Conservation (phyloP, 2,888 invertebrate species). For the Drosophila subsilvestris region DNA sequence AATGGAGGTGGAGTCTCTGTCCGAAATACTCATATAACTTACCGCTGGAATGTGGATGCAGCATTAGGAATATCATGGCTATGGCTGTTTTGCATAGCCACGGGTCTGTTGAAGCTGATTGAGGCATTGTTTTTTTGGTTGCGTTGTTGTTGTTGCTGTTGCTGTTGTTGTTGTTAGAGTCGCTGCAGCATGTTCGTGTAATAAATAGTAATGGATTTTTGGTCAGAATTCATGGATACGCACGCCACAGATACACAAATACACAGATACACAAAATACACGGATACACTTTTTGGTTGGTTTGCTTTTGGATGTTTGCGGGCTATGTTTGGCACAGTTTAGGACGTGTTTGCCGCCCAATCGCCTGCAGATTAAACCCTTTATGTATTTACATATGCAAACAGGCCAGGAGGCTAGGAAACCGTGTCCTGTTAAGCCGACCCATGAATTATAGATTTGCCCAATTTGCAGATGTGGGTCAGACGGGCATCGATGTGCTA, state of each 20-base stretch:
- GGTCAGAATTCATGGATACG: background rate
- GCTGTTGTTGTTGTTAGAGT: constrained; percentile 12
- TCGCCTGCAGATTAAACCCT: constrained; percentile 35
- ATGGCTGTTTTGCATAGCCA: constrained; percentile 59
- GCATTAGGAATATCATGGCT: constrained; percentile 56
- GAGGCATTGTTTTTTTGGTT: constrained; percentile 53
- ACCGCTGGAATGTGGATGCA: constrained; percentile 59
- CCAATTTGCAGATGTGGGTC: constrained; percentile 41
- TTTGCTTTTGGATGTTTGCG: constrained; percentile 11
- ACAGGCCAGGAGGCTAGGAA: constrained; percentile 9
- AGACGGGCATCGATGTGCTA: constrained; percentile 27
- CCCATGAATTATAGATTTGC: constrained; percentile 45
- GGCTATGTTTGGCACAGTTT: constrained; percentile 48
- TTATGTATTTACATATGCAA: constrained; percentile 47
- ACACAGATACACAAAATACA: constrained; percentile 3
- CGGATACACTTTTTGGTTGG: constrained; percentile 35
- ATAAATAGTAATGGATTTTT: constrained; percentile 52
- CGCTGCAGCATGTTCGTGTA: constrained; percentile 35
- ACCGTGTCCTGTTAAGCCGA: constrained; percentile 14
- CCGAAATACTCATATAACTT: constrained; percentile 37
- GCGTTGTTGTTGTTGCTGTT: constrained; percentile 24
- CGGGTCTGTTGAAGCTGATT: constrained; percentile 38
- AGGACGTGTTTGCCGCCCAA: constrained; percentile 53
- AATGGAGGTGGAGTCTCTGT: background rate
- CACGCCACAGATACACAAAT: constrained; percentile 9